Conservation (phyloP, 53 echinoderm and acorn worm genomes). For the Zoroaster sp. region DNA sequence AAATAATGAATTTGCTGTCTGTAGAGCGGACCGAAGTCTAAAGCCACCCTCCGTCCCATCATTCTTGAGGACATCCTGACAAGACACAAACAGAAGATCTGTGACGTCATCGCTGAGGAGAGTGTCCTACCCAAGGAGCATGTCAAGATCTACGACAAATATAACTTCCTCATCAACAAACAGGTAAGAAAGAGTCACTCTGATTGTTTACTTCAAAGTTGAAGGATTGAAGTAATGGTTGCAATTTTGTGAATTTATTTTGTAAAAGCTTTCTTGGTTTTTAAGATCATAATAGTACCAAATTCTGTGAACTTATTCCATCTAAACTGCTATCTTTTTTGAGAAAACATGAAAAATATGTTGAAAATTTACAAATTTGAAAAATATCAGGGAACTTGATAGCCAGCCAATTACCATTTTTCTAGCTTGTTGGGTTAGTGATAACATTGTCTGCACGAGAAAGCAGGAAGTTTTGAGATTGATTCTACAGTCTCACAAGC, state of each 20-base stretch:
- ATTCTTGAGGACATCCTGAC: conserved; percentile 86
- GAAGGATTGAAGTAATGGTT: too few relatives aligned
- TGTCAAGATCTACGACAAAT: conserved; percentile 94
- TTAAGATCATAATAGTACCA: not conserved
- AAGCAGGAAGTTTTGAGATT: too few relatives aligned
- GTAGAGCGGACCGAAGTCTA: conserved; percentile 88
- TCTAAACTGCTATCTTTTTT: too few relatives aligned
- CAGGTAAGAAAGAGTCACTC: conserved; percentile 59
- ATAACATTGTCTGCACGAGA: too few relatives aligned
- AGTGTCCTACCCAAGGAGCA: conserved; percentile 81
- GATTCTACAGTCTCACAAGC: too few relatives aligned
- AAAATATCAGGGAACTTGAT: too few relatives aligned
- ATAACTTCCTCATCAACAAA: conserved; percentile 91
- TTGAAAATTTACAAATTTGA: too few relatives aligned
- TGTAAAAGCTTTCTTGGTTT: not conserved
- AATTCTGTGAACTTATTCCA: too few relatives aligned
- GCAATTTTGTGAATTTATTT: not conserved
- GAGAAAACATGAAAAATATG: too few relatives aligned
- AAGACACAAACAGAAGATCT: conserved; percentile 74
- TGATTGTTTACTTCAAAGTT: not conserved
- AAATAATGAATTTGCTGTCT: too few relatives aligned
- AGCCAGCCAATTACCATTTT: too few relatives aligned
- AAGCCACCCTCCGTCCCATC: conserved; percentile 80
- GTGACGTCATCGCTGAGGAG: conserved; percentile 75
- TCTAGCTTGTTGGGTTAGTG: too few relatives aligned